These are phyloP conservation scores for Akabosia matsudoensis DNA, from an alignment of 1,140 invertebrate genomes.

Conservation along the genomic window DNA sequence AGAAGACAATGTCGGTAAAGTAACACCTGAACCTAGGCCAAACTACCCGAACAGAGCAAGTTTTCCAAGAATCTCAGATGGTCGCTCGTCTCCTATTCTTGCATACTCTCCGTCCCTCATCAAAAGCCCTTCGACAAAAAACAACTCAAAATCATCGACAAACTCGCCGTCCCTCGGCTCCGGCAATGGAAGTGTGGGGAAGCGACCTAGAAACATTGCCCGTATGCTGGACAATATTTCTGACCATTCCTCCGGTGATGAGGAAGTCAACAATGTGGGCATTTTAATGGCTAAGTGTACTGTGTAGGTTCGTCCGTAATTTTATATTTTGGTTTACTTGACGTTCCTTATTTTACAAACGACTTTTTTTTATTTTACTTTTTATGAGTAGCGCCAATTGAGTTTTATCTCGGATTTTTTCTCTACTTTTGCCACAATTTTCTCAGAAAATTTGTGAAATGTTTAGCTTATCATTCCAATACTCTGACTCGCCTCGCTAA, in stretches of 20 bases:
- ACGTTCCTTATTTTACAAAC: neutral
- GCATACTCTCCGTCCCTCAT: neutral
- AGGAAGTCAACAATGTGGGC: neutral
- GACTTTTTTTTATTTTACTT: neutral
- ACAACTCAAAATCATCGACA: neutral
- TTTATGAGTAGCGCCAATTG: no score
- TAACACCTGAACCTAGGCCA: neutral
- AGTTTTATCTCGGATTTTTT: no score
- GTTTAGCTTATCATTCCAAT: no score
- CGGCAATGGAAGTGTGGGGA: neutral
- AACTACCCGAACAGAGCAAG: neutral
- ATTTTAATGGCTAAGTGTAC: slow-evolving; percentile 7
- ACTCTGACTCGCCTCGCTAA: no score
- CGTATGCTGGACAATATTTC: slow-evolving; percentile 15
- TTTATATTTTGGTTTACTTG: no score
- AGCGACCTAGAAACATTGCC: neutral
- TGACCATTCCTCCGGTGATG: slow-evolving; percentile 6
- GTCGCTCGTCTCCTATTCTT: slow-evolving; percentile 10
- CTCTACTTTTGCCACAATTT: no score
- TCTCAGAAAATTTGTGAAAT: no score
- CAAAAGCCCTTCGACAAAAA: neutral
- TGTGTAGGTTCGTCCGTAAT: neutral
- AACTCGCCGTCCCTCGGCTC: neutral
- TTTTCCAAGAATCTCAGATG: neutral
- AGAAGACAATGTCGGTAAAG: neutral